Conservation (phyloP, 23 tunicate species). For the Botrylloides violaceus region DNA sequence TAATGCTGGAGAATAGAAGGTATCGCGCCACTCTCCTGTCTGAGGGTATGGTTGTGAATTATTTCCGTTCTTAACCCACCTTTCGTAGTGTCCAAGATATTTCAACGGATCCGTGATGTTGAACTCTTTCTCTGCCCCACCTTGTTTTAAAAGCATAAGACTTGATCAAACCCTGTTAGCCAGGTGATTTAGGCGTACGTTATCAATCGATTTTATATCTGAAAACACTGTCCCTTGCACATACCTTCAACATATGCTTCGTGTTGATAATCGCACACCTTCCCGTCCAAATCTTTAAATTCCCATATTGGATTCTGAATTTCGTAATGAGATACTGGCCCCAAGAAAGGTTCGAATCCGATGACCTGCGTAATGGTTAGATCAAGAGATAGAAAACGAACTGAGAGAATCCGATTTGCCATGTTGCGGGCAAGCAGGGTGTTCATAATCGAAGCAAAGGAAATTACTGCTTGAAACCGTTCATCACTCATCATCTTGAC, state of each 20-base stretch:
- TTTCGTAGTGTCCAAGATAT: slow-evolving; percentile 33
- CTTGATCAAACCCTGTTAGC: too few relatives aligned
- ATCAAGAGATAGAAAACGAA: too few relatives aligned
- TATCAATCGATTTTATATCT: too few relatives aligned
- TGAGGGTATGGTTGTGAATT: slow-evolving; percentile 26
- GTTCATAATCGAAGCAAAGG: too few relatives aligned
- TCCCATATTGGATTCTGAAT: not conserved
- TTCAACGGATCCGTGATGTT: slow-evolving; percentile 21
- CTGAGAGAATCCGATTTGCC: too few relatives aligned
- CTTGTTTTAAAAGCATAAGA: too few relatives aligned
- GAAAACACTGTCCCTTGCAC: too few relatives aligned
- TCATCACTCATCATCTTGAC: too few relatives aligned
- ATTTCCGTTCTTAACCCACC: slow-evolving; percentile 18
- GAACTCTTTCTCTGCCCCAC: not conserved
- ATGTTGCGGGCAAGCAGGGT: too few relatives aligned
- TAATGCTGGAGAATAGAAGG: slow-evolving; percentile 18
- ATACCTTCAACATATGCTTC: not conserved
- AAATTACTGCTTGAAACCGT: too few relatives aligned
- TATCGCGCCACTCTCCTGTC: slow-evolving; percentile 18
- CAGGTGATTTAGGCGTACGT: too few relatives aligned
- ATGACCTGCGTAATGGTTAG: not conserved
- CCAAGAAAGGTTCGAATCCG: not conserved
- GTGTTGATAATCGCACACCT: not conserved
- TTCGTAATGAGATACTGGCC: not conserved
- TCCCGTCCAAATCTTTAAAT: not conserved